A percentile compares a stretch with the other conserved stretches of the same genome.
Conservation (phyloP, 2,888 invertebrate species). For the Clanis bilineata region DNA sequence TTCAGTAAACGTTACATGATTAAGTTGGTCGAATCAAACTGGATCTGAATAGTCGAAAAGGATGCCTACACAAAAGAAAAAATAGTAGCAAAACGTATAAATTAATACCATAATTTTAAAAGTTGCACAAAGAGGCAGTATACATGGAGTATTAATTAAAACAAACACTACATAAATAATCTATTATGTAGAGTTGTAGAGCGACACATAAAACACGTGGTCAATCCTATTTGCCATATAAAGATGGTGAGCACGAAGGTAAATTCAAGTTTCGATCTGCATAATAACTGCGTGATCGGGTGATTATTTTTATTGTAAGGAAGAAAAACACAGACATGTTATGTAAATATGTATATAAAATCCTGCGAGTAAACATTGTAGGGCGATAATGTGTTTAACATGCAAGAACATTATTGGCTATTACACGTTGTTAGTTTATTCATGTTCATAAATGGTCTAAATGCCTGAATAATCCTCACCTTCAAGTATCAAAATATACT, state of each 20-base stretch:
- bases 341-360: slow-evolving; percentile 18
- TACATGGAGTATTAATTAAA: not conserved
- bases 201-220: not conserved
- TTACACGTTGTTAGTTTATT: not conserved
- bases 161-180: not conserved
- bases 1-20: too few relatives aligned
- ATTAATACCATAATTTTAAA: not conserved
- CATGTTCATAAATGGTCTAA: too few relatives aligned
- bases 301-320: slow-evolving; percentile 14
- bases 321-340: slow-evolving; percentile 23
- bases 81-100: not conserved
- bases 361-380: not conserved
- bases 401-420: not conserved
- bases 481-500: too few relatives aligned
- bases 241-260: not conserved
- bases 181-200: not conserved
- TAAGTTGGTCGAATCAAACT: too few relatives aligned
- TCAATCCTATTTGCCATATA: not conserved
- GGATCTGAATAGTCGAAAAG: too few relatives aligned
- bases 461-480: too few relatives aligned
- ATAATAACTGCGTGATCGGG: slow-evolving; percentile 13
- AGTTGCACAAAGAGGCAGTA: not conserved
- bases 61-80: too few relatives aligned
- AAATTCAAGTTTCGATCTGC: slow-evolving; percentile 17
- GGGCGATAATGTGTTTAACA: not conserved